A percentile compares a stretch with the other conserved stretches of the same genome.
These are phyloP conservation scores for Salarias fasciatus DNA, from an alignment of 2,797 vertebrate genomes.

Conservation along the genomic window DNA sequence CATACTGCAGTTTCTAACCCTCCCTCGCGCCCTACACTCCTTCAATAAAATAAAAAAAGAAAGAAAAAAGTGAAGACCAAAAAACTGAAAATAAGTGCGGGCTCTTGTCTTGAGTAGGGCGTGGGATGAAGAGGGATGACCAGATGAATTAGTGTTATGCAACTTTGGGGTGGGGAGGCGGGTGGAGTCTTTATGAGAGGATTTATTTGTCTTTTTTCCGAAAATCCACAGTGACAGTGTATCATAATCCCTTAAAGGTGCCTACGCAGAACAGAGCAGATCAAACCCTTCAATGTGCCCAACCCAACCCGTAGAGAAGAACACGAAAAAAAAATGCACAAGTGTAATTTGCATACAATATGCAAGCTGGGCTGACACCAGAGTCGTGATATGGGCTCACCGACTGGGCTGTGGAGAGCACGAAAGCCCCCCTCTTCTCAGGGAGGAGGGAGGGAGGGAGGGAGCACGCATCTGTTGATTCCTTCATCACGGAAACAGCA, in stretches of 20 bases:
- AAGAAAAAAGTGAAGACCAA: conserved; percentile 13
- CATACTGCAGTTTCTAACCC: conserved; percentile 12
- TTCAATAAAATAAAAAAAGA: conserved; percentile 8
- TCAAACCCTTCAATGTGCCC: conserved; percentile 37
- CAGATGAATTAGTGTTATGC: conserved; percentile 41
- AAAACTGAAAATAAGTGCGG: no score
- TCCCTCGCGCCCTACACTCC: not conserved
- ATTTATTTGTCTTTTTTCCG: conserved; percentile 62
- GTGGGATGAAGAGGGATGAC: conserved; percentile 23
- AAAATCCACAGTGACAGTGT: conserved; percentile 59
- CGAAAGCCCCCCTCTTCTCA: not conserved
- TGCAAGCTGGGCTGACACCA: conserved; percentile 13
- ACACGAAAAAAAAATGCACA: no score
- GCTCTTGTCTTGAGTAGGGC: conserved; percentile 29
- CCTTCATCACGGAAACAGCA: conserved; percentile 33
- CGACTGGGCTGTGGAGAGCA: conserved; percentile 12
- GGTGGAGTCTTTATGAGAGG: conserved; percentile 40
- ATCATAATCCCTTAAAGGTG: conserved; percentile 69
- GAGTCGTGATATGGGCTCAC: not conserved
- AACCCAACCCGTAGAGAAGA: conserved; percentile 20
- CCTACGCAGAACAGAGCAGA: conserved; percentile 45
- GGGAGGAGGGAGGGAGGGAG: no score
- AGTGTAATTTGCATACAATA: conserved; percentile 4
- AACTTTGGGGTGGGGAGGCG: conserved; percentile 26
- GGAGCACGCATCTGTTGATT: conserved; percentile 51